Conservation (phyloP, 2,113 vertebrate species). For the Geothlypis trichas region DNA sequence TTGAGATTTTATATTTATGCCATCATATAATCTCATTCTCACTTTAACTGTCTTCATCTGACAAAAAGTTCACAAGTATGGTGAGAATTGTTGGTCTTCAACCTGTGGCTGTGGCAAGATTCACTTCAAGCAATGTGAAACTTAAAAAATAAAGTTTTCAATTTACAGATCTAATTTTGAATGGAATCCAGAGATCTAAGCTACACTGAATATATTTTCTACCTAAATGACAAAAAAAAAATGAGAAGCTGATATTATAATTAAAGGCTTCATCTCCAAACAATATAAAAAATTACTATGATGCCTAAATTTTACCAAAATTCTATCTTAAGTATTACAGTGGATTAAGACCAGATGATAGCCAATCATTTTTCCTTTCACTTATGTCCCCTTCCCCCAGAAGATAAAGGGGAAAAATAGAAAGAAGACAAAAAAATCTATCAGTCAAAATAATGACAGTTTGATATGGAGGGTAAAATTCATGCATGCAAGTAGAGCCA, state of each 20-base stretch:
- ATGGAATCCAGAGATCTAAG: neutral
- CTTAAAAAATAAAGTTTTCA: neutral
- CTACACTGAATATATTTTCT: neutral
- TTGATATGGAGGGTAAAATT: neutral
- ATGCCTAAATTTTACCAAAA: neutral
- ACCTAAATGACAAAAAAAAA: neutral
- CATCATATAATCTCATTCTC: neutral
- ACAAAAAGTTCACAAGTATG: neutral
- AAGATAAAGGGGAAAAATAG: accelerated
- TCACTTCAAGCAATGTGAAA: neutral
- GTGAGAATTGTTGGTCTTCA: neutral
- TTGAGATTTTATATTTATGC: neutral
- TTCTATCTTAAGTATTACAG: neutral
- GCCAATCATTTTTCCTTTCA: neutral
- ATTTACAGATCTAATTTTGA: neutral
- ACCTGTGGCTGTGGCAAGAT: neutral
- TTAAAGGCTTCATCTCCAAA: neutral
- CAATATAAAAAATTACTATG: neutral
- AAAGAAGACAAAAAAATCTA: neutral
- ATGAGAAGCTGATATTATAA: neutral
- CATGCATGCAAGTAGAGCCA: neutral
- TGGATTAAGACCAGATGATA: neutral
- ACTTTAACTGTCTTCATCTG: neutral
- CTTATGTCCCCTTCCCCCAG: neutral
- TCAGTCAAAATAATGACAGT: neutral